Conservation (phyloP, 2,113 vertebrate genomes). For the Sinocyclocheilus anshuiensis region DNA sequence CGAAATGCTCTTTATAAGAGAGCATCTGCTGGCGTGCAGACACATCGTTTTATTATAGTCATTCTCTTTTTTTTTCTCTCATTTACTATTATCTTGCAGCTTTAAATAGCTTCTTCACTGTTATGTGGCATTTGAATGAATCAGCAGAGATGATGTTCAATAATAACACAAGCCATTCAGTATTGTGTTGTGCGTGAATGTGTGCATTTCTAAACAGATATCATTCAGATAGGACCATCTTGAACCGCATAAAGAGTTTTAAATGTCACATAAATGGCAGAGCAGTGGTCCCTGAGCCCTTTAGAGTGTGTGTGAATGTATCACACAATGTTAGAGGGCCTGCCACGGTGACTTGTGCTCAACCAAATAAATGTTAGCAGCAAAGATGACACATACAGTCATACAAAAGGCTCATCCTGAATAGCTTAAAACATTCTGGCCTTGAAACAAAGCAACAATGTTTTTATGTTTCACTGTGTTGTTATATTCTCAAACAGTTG, state of each 20-base stretch:
- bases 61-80: neutral
- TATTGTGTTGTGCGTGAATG: neutral
- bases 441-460: neutral
- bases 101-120: neutral
- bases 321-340: slow-evolving; percentile 17
- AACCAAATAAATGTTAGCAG: neutral
- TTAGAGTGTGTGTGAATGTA: slow-evolving; percentile 9
- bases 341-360: neutral
- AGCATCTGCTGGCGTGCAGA: slow-evolving; percentile 3
- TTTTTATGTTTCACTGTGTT: neutral
- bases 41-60: slow-evolving; percentile 6
- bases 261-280: slow-evolving; percentile 71
- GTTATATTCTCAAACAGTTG: slow-evolving; percentile 9
- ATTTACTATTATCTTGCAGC: neutral
- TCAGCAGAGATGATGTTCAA: slow-evolving; percentile 14
- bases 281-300: slow-evolving; percentile 53
- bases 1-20: neutral
- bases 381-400: neutral
- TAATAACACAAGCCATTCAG: neutral
- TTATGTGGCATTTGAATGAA: slow-evolving; percentile 6
- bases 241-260: slow-evolving; percentile 1
- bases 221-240: neutral
- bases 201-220: neutral
- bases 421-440: neutral
- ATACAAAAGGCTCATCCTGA: neutral